Evolutionary conservation across 1,140 invertebrate species (phyloP), one percentile per base, ranked within the genome.

Genomic region (Drosophila kanapiae): DNA sequence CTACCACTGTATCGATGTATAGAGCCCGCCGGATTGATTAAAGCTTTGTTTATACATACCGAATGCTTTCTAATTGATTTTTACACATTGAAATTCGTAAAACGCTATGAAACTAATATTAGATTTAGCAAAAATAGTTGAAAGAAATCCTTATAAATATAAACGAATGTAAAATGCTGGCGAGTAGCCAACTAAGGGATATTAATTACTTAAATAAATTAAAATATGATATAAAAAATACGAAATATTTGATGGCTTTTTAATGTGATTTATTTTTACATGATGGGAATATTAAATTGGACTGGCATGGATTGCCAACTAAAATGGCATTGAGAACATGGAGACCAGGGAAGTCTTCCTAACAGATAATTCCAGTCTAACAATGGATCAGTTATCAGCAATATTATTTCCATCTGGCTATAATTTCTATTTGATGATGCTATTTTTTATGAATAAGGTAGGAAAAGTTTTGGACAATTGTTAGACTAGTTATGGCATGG

Each of bases 11-110:
- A 40, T 78, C 37, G 16, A 59, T 63, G 31, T 11, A 47, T 40
- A 16, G 45, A 51, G 11, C 11, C 11, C 8, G 18, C 14, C 45
- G 18, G 47, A 56, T 37, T 38, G 31, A 16, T 27, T 29, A 38
- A 16, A 31, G 70, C 58, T 80, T 49, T 58, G 64, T 70, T 82
- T 76, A 49, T 71, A 45, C 59, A 76, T 63, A 61, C 59, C 51
- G 31, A 71, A 51, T 65, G 83, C 83, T 86, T 87, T 76, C 47
- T 86, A 86, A 88, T 86, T 82, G 83, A 87, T 80, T 85, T 80
- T 80, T 62, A 43, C 72, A 60, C 61, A 85, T 67, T 76, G 58
- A 71, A 59, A 85, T 67, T 77, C 62, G 79, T 65, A 78, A 78
- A 82, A 75, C 54, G 45, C 40, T 47, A 47, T 60, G 43, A 72